phyloP scores from a whole-genome alignment of 30 jellyfish, hydroid and myxozoan genomes.

The Pseudorhiza aurosa region DNA sequence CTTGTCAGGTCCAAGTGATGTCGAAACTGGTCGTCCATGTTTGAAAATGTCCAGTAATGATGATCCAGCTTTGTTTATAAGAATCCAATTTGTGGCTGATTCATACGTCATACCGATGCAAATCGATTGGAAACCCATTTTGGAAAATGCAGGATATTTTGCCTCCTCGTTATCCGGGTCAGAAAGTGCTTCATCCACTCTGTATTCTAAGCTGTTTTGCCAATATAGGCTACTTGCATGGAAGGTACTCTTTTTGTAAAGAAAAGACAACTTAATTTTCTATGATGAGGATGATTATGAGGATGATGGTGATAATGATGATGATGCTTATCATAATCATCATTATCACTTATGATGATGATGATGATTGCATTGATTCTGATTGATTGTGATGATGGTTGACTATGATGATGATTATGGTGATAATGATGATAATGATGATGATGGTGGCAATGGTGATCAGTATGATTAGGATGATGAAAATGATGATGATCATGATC shows the following conservation, averaged over 20 bases:
- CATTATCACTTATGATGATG: too few species aligned
- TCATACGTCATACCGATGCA: constrained; percentile 25
- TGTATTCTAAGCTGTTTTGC: neutral
- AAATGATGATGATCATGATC: too few species aligned
- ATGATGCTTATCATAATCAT: too few species aligned
- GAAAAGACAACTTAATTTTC: neutral
- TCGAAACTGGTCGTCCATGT: neutral
- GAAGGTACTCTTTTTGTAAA: constrained; percentile 13
- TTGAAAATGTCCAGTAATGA: constrained; percentile 16
- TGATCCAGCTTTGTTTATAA: neutral
- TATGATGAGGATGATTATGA: too few species aligned
- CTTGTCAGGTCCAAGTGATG: constrained; percentile 7
- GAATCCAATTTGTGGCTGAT: constrained; percentile 3
- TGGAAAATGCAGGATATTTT: constrained; percentile 22
- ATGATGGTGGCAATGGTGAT: too few species aligned
- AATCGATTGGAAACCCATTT: neutral
- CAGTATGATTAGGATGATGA: too few species aligned
- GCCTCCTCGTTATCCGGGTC: constrained; percentile 12
- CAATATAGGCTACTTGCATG: neutral
- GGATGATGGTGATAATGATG: too few species aligned
- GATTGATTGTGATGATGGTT: too few species aligned
- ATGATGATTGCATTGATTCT: too few species aligned
- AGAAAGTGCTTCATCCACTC: constrained; percentile 23
- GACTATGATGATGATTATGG: too few species aligned
- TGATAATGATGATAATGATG: too few species aligned